Evolutionary conservation across 2,888 invertebrate genomes (phyloP), one percentile per base, ranked within the genome.

Genomic region (Tetranychus truncatus): DNA sequence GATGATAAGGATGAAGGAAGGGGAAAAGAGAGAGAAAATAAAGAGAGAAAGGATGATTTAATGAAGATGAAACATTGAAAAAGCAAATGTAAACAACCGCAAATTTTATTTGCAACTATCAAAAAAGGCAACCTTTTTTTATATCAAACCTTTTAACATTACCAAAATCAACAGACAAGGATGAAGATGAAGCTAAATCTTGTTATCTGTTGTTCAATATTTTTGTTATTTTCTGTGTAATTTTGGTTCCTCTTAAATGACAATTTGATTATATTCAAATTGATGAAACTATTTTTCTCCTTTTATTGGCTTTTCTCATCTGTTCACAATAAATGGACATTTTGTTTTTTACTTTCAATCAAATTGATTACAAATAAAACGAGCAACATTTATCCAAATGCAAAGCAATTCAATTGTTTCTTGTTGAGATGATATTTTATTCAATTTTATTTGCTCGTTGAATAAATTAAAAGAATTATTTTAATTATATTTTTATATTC

Each of bases 261-360:
- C 55, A 55, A 55, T 55, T 55, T 55, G 55, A 55, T 55, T 55
- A 55, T 55, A 55, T 55, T 55, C 55, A 55, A 55, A 55, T 55
- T 55, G 55, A 9, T 34, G 34, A 34, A 34, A 34, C 34, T 34
- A 34, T 34, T 34, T 34, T 4, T 34, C 34, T 34, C 34, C 34
- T 34, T 34, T 34, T 34, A 34, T 55, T 15, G 9, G 55, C 3
- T 55, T 55, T 15, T 15, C 55, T 55, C 55, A 55, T 55, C 55
- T 55, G 55, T 55, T 15, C 3, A 55, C 5, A 55, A 55, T 55
- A 55, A 15, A 55, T 55, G 9, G 55, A 15, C 55, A 9, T 15
- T 55, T 55, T 55, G 34, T 34, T 34, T 34, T 34, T 34, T 66
- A 6, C 18, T 66, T n/a, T 66, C 66, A 20, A 20, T 66, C 18